Conservation (phyloP, 2,888 invertebrate species). For the Hirtodrosophila alboralis region DNA sequence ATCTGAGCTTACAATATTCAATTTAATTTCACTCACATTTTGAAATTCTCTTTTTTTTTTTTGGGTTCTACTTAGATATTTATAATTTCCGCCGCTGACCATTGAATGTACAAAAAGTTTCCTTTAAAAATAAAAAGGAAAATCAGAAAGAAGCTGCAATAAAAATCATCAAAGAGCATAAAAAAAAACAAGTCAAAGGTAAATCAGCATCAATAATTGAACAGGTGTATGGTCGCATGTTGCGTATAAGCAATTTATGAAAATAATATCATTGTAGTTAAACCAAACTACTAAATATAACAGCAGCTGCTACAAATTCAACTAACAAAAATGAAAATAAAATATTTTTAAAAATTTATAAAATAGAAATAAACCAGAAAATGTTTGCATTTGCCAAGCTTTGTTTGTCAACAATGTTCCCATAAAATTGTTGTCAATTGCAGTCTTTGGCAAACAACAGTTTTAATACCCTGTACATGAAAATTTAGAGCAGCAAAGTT, state of each 20-base stretch:
- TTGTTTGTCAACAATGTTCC: conserved; percentile 12
- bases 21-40: too few relatives aligned
- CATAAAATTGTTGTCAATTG: conserved; percentile 26
- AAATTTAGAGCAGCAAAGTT: too few relatives aligned
- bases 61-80: conserved; percentile 9
- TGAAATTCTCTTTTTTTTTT: too few relatives aligned
- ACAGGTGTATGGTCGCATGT: conserved; percentile 24
- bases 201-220: conserved; percentile 57
- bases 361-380: too few relatives aligned
- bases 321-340: conserved; percentile 16
- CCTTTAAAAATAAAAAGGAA: background rate
- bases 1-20: too few relatives aligned
- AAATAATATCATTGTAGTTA: conserved; percentile 12
- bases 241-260: conserved; percentile 44
- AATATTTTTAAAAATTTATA: too few relatives aligned
- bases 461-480: background rate
- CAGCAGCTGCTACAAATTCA: conserved; percentile 15
- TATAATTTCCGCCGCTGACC: conserved; percentile 2
- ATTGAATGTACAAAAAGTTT: background rate
- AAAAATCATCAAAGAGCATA: conserved; percentile 27
- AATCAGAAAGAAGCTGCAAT: conserved; percentile 9
- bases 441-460: conserved; percentile 11
- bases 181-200: conserved; percentile 3
- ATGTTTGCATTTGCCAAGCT: conserved; percentile 6
- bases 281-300: too few relatives aligned